Evolutionary conservation across 2,888 invertebrate genomes (phyloP), one percentile per base, ranked within the genome.

Genomic region (Dicranocentrus wangi): DNA sequence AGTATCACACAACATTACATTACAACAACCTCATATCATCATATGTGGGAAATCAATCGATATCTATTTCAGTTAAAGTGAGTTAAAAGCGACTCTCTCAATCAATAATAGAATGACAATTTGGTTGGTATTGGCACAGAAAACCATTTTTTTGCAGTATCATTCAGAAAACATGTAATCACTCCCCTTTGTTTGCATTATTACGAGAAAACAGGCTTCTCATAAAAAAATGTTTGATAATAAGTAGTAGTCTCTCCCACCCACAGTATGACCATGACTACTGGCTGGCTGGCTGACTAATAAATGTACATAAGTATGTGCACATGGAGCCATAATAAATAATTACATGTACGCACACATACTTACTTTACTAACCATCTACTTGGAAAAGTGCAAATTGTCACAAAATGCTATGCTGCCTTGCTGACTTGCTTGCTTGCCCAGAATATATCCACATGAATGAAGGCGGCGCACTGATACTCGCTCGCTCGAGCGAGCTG

Each of bases 111-210:
- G 51, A 23, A 51, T 32, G 32, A n/a, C 61, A 63, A 66, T 42
- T n/a, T 66, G 55, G 42, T 75, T 39, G 51, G 32, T 61, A 61
- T 17, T 13, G 27, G 42, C 3, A 53, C 58, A 61, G 70, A 42
- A 10, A 32, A 32, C 32, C 32, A 10, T 32, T 32, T 72, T 71
- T 72, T 66, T 75, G 66, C 75, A 66, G 55, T 75, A 75, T 65
- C 75, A 75, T 75, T 75, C 75, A 65, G 25, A 75, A 66, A 75
- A 42, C 27, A 66, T 75, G 66, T 66, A 75, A 75, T 75, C 75
- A 55, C 23, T 53, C 63, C 42, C 25, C 25, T 13, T 66, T 75
- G 66, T 75, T 75, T 75, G 58, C 55, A 55, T 66, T n/a, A n/a
- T n/a, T 72, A 58, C 65, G 55, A 75, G 75, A 75, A 75, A 75